Evolutionary conservation across 2,888 invertebrate species (phyloP), one percentile per base, ranked within the genome.

Genomic region (Sinotaia quadrata): DNA sequence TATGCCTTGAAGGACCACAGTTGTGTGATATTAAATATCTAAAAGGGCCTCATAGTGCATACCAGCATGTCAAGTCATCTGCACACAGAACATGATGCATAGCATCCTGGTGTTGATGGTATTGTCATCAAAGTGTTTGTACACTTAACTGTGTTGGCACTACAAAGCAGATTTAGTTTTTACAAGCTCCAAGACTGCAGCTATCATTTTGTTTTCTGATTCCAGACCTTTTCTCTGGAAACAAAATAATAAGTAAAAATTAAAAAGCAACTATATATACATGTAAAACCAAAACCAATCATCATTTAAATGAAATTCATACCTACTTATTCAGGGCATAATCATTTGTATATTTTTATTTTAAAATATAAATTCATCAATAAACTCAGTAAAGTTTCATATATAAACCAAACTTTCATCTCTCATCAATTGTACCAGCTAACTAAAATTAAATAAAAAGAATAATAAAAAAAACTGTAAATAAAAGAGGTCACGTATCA

Each of bases 271-370:
- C 10, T 54, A 8, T 18, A 54, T 31, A 24, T 31, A 54, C 54
- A 52, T 29, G 15, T 29, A 52, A 24, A 4, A 4, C 5, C 54
- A 52, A 2, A 21, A 47, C 4, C 1, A 47, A 47, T 47, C 24
- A n/a, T 47, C 8, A 4, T 15, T n/a, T 4, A 3, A 41, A 41
- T 41, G 15, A 41, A 18, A 18, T n/a, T n/a, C 41, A 2, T 41
- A 41, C 10, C 41, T 41, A 18, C n/a, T n/a, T n/a, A n/a, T n/a
- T n/a, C n/a, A n/a, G n/a, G n/a, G n/a, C n/a, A n/a, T n/a, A n/a
- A 79, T 60, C 76, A 74, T 54, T 77, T 78, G 63, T 72, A 71
- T 52, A 78, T 72, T 63, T 67, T 68, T 47, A n/a, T n/a, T n/a
- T n/a, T n/a, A n/a, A n/a, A n/a, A n/a, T n/a, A n/a, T n/a, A n/a